Evolutionary conservation across 2,113 vertebrate species (phyloP), one percentile per base, ranked within the genome.

Genomic region (Aix galericulata): DNA sequence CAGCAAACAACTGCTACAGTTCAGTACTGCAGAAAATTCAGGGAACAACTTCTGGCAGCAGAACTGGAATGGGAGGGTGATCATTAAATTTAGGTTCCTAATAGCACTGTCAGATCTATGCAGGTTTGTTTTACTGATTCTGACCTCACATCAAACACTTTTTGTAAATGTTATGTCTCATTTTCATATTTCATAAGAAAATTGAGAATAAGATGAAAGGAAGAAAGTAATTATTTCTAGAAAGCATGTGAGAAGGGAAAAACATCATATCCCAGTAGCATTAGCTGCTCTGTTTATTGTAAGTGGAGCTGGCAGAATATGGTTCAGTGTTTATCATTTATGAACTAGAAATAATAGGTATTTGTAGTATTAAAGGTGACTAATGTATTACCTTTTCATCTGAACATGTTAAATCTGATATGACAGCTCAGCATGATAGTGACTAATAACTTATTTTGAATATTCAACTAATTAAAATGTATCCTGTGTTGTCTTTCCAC

Each of bases 391-490:
- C 46, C 17, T 91, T 93, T 86, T 68, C 66, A 89, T 87, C 74
- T 89, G 94, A 93, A 82, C 29, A 40, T 32, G 34, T 89, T 87
- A 62, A 91, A 85, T 55, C 46, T 95, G 86, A 86, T 87, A 82
- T 38, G 62, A 82, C 77, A 92, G 84, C 75, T 88, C 74, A 95
- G 58, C 86, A 92, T 44, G 73, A 79, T 87, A 92, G 69, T 93
- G 73, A 95, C 42, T 84, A 91, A 94, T 89, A 94, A 82, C 8
- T 76, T 82, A 76, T 40, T 93, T 76, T 93, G 80, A 89, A 93
- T 95, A 95, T 92, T 86, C 86, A 89, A 52, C 25, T 75, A 64
- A 93, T 94, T 92, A 82, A 90, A 93, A 91, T 91, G 60, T 83
- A 94, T 83, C 63, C 88, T 80, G 64, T 92, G 86, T 91, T 95